phyloP scores from a whole-genome alignment of 2,113 vertebrate genomes.

The Crotalus helleri region DNA sequence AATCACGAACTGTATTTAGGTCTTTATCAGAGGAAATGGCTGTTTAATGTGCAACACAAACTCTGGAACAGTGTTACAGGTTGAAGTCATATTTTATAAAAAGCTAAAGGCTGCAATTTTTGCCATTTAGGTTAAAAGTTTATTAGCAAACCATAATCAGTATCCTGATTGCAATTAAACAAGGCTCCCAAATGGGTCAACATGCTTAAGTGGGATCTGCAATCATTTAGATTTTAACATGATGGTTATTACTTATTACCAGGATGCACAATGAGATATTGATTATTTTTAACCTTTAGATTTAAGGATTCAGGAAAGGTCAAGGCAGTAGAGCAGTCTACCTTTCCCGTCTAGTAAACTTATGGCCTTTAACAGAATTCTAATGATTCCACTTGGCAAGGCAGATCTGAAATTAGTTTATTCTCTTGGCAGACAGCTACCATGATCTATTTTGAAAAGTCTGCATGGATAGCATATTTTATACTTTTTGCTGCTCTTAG shows the following conservation, averaged over 20 bases:
- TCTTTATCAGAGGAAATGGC: conserved; percentile 40
- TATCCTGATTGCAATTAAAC: conserved; percentile 71
- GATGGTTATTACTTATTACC: conserved; percentile 77
- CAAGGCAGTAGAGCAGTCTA: conserved; percentile 53
- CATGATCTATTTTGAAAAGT: conserved; percentile 65
- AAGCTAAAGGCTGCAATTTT: conserved; percentile 59
- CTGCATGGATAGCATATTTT: conserved; percentile 45
- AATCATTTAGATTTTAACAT: conserved; percentile 76
- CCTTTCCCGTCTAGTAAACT: conserved; percentile 62
- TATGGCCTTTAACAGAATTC: conserved; percentile 68
- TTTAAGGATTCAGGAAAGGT: conserved; percentile 71
- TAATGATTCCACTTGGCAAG: conserved; percentile 69
- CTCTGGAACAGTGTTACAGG: conserved; percentile 51
- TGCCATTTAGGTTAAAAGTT: conserved; percentile 68
- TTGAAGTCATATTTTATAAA: conserved; percentile 51
- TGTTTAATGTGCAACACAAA: conserved; percentile 37
- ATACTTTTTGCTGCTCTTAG: conserved; percentile 42
- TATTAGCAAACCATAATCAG: conserved; percentile 69
- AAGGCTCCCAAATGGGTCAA: conserved; percentile 68
- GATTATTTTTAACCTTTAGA: conserved; percentile 82
- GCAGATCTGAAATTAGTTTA: conserved; percentile 67
- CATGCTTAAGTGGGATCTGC: conserved; percentile 66
- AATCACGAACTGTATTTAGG: conserved; percentile 19
- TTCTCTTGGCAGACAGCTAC: conserved; percentile 65
- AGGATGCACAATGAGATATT: conserved; percentile 77